A percentile compares a stretch with the other conserved stretches of the same genome.
Conservation (phyloP, 2,888 invertebrate species). For the Tiliacea citrago region DNA sequence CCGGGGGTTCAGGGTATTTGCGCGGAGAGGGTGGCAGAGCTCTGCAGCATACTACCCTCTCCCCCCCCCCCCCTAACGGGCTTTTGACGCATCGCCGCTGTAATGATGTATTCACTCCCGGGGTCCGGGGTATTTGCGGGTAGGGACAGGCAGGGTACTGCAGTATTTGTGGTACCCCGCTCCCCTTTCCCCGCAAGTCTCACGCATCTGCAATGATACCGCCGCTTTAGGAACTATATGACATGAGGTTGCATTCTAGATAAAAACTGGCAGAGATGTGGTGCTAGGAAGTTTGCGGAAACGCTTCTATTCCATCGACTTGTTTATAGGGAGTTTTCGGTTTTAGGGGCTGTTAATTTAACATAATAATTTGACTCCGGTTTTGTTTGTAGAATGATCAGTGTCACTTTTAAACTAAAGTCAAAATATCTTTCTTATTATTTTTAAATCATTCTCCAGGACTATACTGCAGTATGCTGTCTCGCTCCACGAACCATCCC, state of each 20-base stretch:
- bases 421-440: background rate
- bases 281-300: background rate
- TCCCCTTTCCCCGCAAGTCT: background rate
- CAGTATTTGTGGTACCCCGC: background rate
- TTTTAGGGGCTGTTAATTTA: background rate
- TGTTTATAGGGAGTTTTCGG: background rate
- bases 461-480: no score
- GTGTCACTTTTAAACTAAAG: background rate
- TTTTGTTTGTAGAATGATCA: background rate
- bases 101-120: background rate
- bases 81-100: background rate
- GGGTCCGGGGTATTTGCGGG: background rate
- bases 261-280: background rate
- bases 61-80: no score
- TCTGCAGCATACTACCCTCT: background rate
- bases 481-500: no score
- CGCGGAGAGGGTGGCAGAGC: background rate
- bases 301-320: no score
- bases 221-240: no score
- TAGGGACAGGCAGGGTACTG: background rate
- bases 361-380: no score
- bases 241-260: background rate
- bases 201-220: background rate
- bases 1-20: background rate
- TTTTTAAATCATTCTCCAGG: background rate